A percentile compares a stretch with the other conserved stretches of the same genome.
These are phyloP conservation scores for Resseliella maxima DNA, from an alignment of 2,888 invertebrate species.

Conservation along the genomic window DNA sequence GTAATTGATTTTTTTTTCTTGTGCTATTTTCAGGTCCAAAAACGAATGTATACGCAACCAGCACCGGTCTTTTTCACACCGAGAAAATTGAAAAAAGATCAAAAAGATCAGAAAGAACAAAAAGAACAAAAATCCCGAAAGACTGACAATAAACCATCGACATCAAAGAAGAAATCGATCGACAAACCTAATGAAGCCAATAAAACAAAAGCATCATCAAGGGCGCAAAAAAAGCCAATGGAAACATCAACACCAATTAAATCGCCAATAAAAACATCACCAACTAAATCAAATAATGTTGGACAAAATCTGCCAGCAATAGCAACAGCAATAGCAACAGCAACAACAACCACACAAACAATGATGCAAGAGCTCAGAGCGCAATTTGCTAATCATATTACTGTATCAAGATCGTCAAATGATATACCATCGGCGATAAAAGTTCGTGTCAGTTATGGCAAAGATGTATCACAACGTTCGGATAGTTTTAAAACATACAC, in stretches of 20 bases:
- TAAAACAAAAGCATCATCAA: neutral
- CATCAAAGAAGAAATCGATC: neutral
- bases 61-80: neutral
- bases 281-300: neutral
- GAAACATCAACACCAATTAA: neutral
- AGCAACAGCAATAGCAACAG: neutral
- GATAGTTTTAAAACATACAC: neutral
- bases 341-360: neutral
- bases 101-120: no score
- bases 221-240: neutral
- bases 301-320: neutral
- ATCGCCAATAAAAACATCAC: neutral
- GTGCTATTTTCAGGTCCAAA: constrained; percentile 29
- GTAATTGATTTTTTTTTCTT: no score
- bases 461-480: neutral
- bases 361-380: neutral
- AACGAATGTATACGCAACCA: neutral
- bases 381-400: neutral
- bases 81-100: constrained; percentile 17
- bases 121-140: neutral
- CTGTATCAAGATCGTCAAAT: neutral
- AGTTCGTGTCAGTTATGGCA: constrained; percentile 8
- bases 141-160: constrained; percentile 31
- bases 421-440: constrained; percentile 7
- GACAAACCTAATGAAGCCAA: neutral